Evolutionary conservation across 2,888 invertebrate species (phyloP).

Genomic region (Tenthredo distinguenda): DNA sequence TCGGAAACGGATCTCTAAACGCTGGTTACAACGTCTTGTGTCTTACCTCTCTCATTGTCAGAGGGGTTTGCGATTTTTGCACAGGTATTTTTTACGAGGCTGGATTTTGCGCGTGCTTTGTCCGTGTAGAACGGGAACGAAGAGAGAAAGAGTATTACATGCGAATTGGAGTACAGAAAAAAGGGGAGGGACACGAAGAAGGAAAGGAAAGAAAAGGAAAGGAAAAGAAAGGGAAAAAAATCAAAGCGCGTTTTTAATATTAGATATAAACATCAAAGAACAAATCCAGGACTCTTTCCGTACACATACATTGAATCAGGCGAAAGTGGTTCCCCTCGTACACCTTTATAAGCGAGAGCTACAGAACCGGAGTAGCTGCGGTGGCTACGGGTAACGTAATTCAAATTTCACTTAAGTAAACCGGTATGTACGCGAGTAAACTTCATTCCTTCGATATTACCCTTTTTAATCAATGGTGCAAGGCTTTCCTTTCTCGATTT

Average conservation of each 20-base stretch:
- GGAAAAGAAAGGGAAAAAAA: neutral
- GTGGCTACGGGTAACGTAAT: neutral
- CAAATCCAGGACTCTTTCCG: slow-evolving; percentile 7
- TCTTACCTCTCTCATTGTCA: neutral
- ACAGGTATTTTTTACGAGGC: neutral
- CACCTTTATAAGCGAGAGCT: neutral
- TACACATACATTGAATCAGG: neutral
- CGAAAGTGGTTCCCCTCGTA: neutral
- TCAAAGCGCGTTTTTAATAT: slow-evolving; percentile 4
- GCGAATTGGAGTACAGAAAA: neutral
- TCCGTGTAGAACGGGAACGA: neutral
- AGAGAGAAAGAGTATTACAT: neutral
- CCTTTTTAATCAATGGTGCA: slow-evolving; percentile 18
- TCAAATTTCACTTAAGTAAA: slow-evolving; percentile 25
- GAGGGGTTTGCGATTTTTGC: neutral
- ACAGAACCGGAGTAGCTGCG: neutral
- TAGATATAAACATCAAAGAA: slow-evolving; percentile 21
- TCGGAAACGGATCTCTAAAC: neutral
- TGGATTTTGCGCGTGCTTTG: neutral
- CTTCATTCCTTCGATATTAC: slow-evolving; percentile 9
- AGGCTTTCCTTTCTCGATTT: slow-evolving; percentile 9
- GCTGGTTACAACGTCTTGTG: neutral
- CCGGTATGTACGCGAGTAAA: neutral
- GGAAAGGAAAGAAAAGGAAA: neutral
- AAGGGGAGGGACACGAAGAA: neutral